These are phyloP conservation scores for Pteromalus puparum DNA, from an alignment of 1,140 invertebrate genomes.

Conservation along the genomic window DNA sequence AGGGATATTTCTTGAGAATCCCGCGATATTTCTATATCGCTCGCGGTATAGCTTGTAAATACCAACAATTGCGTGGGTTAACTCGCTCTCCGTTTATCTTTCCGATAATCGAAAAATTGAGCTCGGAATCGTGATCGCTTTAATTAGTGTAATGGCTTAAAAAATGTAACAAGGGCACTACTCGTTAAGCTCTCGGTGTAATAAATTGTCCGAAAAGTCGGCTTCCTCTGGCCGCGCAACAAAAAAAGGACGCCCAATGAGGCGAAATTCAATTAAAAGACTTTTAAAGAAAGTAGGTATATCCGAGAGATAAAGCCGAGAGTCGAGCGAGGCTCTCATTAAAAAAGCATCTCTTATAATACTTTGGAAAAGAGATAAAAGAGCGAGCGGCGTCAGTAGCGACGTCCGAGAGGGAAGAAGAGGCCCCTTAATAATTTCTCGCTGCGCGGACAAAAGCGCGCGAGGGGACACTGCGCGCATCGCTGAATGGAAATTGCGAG, in stretches of 20 bases:
- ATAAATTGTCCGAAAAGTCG: neutral
- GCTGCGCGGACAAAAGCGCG: neutral
- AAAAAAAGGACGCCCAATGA: neutral
- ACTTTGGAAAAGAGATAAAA: neutral
- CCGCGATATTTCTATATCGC: no score
- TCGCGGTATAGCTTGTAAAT: no score
- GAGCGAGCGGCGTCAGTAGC: neutral
- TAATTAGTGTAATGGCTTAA: no score
- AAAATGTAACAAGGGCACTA: no score
- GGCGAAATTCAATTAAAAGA: conserved; percentile 14
- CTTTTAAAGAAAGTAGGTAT: neutral
- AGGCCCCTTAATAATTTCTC: conserved; percentile 19
- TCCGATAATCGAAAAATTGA: no score
- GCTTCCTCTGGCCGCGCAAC: neutral
- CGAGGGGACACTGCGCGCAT: neutral
- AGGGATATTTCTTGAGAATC: no score
- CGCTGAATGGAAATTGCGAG: neutral
- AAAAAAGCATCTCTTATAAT: neutral
- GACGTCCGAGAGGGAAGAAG: neutral
- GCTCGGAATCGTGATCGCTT: no score
- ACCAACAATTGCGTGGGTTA: no score
- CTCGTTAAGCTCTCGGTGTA: neutral
- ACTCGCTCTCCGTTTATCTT: no score
- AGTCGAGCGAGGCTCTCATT: neutral
- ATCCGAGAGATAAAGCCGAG: neutral